Evolutionary conservation across 2,113 vertebrate genomes (phyloP).

Genomic region (Puntigrus tetrazona): DNA sequence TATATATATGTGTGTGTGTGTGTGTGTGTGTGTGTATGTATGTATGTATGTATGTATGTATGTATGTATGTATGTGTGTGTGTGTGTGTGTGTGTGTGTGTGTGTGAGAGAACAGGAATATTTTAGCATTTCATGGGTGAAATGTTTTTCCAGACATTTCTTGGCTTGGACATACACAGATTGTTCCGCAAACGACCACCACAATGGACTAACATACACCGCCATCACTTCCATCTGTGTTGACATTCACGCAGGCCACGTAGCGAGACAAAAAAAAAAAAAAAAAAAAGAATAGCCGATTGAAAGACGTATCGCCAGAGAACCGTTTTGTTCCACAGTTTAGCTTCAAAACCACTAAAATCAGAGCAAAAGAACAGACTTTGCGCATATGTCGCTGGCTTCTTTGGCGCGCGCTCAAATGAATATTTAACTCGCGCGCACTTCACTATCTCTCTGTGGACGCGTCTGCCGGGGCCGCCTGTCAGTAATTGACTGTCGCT

Average conservation of each 20-base stretch:
- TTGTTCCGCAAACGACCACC: neutral
- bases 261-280: neutral
- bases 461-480: neutral
- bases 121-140: neutral
- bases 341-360: neutral
- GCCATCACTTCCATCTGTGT: neutral
- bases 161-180: neutral
- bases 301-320: neutral
- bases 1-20: too few relatives aligned
- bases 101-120: too few relatives aligned
- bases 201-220: neutral
- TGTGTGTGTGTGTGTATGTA: too few relatives aligned
- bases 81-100: too few relatives aligned
- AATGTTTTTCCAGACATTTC: neutral
- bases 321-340: neutral
- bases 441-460: neutral
- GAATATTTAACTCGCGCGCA: neutral
- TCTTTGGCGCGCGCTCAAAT: neutral
- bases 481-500: conserved; percentile 18
- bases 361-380: neutral
- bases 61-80: too few relatives aligned
- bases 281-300: neutral
- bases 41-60: too few relatives aligned
- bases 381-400: neutral
- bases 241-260: neutral